These are phyloP conservation scores for Sarotherodon lohbergeri DNA, from an alignment of 2,113 vertebrate genomes.

Conservation along the genomic window DNA sequence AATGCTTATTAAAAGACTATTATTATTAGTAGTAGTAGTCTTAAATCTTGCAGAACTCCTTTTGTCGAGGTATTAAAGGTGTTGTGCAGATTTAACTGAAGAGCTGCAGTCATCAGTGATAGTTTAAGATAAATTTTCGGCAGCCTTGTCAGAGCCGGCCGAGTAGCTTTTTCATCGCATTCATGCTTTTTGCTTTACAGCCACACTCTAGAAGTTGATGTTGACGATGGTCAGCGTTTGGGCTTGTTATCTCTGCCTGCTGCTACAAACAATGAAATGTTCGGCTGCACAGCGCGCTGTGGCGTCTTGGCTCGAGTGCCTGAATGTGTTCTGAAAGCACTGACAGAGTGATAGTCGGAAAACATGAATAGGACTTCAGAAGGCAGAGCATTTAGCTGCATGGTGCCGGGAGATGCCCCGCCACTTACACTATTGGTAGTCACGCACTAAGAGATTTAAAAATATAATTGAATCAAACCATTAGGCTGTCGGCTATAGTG, in stretches of 20 bases:
- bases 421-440: neutral
- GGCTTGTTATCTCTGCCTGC: constrained; percentile 10
- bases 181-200: neutral
- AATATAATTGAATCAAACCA: neutral
- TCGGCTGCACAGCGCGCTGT: neutral
- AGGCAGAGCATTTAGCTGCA: neutral
- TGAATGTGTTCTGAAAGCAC: neutral
- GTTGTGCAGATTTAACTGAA: neutral
- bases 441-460: neutral
- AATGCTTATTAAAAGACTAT: neutral
- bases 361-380: constrained; percentile 1
- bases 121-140: neutral
- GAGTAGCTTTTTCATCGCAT: neutral
- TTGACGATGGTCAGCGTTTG: neutral
- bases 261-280: constrained; percentile 4
- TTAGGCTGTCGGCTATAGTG: neutral
- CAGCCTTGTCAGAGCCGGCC: neutral
- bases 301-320: neutral
- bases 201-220: neutral
- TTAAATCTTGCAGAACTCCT: neutral
- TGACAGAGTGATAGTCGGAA: neutral
- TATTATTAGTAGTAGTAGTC: neutral
- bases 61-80: neutral
- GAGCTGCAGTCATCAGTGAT: neutral
- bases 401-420: neutral